Base-by-base conservation (phyloP, 2,113 vertebrate genomes). In the Parus major region DNA sequence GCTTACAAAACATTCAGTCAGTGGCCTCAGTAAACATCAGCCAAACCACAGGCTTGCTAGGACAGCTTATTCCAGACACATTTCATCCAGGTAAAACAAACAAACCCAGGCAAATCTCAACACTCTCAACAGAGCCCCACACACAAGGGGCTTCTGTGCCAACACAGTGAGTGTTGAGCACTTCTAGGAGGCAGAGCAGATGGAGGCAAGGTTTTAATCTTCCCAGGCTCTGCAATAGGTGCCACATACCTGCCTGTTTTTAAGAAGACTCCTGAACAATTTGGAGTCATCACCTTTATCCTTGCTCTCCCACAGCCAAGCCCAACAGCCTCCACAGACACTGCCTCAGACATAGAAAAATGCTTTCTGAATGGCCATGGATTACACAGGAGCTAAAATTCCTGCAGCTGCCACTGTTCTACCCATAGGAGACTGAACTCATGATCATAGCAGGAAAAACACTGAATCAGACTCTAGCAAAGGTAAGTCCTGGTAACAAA, bases 81-180 rank as follows among this genome's bases (percentile, higher is more conserved):
- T 39, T 68, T 79, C 36, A 78, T 42, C 61, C 84, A 60, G 60
- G 68, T 52, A 68, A 64, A 84, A 78, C 56, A 86, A 94, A 81
- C 64, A 7, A 82, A 64, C 11, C 49, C 61, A 44, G 81, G 21
- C 33, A 44, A 79, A 64, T 10, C 7, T 0, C 72, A 71, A 42
- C 1, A 1, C 42, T 83, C 68, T 73, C 83, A 61, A 31, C 42
- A 66, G 27, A 64, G 52, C 33, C 65, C 41, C 19, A 4, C 5
- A 39, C 12, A 46, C 39, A 24, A 36, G 56, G 42, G 29, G 81
- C 46, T 81, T 50, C 92, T 71, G 39, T 39, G 89, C 64, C 68
- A 90, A 41, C 10, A n/a, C 4, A 4, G 44, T 0, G 0, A 57
- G 47, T 11, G 35, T 17, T 11, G 9, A 75, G 70, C 15, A 10